Conservation (phyloP, 2,888 invertebrate species). For the Andrena fulva region DNA sequence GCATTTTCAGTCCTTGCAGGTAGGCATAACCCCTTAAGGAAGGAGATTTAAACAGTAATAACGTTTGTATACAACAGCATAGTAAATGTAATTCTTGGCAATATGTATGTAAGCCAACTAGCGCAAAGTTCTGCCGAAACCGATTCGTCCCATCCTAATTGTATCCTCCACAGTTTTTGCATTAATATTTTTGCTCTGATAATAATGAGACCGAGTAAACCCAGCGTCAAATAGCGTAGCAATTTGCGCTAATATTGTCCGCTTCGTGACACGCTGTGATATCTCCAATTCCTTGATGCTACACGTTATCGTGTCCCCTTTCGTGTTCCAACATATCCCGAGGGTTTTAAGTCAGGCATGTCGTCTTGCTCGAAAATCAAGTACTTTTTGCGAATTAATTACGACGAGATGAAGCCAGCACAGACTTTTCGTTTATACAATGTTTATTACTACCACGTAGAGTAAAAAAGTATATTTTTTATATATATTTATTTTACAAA, state of each 20-base stretch:
- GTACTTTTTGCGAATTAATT: no score
- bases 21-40: no score
- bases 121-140: not conserved
- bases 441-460: no score
- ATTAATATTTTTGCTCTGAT: not conserved
- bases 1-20: no score
- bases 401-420: no score
- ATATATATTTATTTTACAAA: no score
- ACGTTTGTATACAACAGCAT: no score
- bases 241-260: slow-evolving; percentile 4
- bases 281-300: not conserved
- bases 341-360: slow-evolving; percentile 19
- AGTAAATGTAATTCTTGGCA: not conserved
- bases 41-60: not conserved
- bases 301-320: not conserved
- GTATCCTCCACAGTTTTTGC: no score
- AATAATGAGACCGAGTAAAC: not conserved
- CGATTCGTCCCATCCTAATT: slow-evolving; percentile 14
- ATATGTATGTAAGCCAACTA: not conserved
- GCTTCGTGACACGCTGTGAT: slow-evolving; percentile 16
- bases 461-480: no score
- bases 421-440: no score
- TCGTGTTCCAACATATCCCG: slow-evolving; percentile 9
- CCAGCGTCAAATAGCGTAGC: slow-evolving; percentile 16
- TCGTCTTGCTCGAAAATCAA: no score